A percentile compares a stretch with the other conserved stretches of the same genome.
Evolutionary conservation across 1,140 invertebrate genomes (phyloP).

Genomic region (Caenorhabditis elegans): DNA sequence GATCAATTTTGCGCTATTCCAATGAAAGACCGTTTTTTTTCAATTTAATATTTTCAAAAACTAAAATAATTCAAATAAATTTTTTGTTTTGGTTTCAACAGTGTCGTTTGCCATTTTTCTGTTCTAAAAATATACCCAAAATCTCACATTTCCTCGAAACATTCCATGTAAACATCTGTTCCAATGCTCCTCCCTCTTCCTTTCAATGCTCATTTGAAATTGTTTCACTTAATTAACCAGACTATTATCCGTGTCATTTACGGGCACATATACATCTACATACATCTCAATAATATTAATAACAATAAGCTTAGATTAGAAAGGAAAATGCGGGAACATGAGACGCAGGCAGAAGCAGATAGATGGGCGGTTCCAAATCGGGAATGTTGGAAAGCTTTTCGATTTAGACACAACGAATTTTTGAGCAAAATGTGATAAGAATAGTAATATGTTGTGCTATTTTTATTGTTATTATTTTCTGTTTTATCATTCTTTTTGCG

Average conservation of each 20-base stretch:
- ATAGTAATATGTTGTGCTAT: no score
- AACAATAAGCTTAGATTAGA: background rate
- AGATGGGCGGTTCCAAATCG: background rate
- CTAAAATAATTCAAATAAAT: no score
- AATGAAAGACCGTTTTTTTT: no score
- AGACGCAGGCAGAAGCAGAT: background rate
- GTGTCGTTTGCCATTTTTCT: no score
- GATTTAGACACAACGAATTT: no score
- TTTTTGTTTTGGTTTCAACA: no score
- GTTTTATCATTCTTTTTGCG: no score
- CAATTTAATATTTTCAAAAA: no score
- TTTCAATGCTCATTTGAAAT: background rate
- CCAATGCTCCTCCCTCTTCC: background rate
- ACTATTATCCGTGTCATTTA: background rate
- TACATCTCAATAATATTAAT: background rate
- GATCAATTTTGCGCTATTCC: no score
- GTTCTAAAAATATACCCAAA: background rate
- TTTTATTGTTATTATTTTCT: no score
- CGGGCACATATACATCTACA: background rate
- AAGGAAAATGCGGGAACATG: background rate
- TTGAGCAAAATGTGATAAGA: no score
- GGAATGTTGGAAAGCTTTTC: background rate
- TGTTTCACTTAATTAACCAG: background rate
- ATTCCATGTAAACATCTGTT: background rate
- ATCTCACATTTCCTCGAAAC: no score